Percentiles rank a stretch among this genome's conserved stretches.
Evolutionary conservation across 1,140 invertebrate species (phyloP).

Genomic region (Ylistrum balloti): DNA sequence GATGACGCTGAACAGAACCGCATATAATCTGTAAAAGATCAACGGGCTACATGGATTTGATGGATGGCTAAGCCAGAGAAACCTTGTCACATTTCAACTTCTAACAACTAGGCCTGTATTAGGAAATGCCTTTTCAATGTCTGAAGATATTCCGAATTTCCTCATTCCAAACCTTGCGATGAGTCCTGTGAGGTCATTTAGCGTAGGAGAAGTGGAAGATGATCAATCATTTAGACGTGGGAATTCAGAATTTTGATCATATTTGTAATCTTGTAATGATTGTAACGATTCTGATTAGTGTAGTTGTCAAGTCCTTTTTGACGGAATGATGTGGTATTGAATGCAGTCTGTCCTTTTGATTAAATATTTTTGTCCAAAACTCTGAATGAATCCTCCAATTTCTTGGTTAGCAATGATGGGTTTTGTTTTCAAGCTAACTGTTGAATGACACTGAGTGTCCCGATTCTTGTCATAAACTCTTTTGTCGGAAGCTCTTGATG

Average conservation of each 20-base stretch:
- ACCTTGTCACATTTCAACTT: constrained; percentile 47
- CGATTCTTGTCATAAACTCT: no score
- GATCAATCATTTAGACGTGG: neutral
- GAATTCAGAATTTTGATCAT: neutral
- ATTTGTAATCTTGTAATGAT: constrained; percentile 47
- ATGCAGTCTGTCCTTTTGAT: neutral
- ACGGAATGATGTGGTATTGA: neutral
- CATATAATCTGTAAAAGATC: constrained; percentile 37
- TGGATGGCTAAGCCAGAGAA: constrained; percentile 43
- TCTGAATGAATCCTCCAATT: neutral
- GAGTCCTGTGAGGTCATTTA: constrained; percentile 37
- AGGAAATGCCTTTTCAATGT: constrained; percentile 50
- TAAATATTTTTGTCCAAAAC: no score
- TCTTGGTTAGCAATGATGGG: neutral
- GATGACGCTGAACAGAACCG: constrained; percentile 49
- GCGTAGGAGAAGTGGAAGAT: neutral
- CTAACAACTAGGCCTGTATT: neutral
- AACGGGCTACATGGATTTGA: constrained; percentile 38
- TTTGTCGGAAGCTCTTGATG: neutral
- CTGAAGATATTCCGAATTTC: constrained; percentile 15
- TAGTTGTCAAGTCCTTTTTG: constrained; percentile 15
- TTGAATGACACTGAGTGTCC: no score
- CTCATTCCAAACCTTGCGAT: constrained; percentile 42
- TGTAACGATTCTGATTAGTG: neutral
- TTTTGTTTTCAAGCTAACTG: neutral